These are phyloP conservation scores for Nothoprocta perdicaria DNA, from an alignment of 2,113 vertebrate species.

Conservation along the genomic window DNA sequence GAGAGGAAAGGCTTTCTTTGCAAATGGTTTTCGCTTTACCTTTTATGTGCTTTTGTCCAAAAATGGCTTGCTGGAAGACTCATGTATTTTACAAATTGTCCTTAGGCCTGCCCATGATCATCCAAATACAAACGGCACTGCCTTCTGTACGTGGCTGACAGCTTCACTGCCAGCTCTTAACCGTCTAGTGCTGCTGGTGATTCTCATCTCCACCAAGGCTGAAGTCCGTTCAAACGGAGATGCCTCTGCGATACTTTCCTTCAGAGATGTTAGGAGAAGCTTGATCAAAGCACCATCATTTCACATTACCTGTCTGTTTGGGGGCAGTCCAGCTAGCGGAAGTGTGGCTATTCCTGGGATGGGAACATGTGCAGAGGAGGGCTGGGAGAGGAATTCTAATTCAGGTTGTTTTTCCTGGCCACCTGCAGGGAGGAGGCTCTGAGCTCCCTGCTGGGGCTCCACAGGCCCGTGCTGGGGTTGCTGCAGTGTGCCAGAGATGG, in stretches of 20 bases:
- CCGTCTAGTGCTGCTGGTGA: background rate
- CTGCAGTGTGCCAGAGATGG: background rate
- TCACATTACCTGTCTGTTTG: background rate
- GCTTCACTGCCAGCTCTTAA: background rate
- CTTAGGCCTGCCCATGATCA: background rate
- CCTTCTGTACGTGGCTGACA: background rate
- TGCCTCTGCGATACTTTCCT: background rate
- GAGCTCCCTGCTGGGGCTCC: background rate
- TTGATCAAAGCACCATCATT: background rate
- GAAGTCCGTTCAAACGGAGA: background rate
- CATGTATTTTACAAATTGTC: rapidly evolving
- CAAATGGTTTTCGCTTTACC: background rate
- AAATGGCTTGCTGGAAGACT: background rate
- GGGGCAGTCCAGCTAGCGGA: background rate
- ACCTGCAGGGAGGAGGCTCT: background rate
- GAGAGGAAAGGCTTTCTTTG: background rate
- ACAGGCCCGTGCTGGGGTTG: background rate
- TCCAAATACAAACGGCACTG: background rate
- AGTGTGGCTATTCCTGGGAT: background rate
- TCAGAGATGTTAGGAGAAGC: background rate
- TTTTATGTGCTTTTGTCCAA: background rate
- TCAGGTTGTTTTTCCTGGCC: background rate
- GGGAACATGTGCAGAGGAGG: background rate
- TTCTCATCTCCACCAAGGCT: background rate
- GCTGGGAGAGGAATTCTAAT: background rate